Evolutionary conservation across 1,140 invertebrate genomes (phyloP).

Genomic region (Brachionus rubens): DNA sequence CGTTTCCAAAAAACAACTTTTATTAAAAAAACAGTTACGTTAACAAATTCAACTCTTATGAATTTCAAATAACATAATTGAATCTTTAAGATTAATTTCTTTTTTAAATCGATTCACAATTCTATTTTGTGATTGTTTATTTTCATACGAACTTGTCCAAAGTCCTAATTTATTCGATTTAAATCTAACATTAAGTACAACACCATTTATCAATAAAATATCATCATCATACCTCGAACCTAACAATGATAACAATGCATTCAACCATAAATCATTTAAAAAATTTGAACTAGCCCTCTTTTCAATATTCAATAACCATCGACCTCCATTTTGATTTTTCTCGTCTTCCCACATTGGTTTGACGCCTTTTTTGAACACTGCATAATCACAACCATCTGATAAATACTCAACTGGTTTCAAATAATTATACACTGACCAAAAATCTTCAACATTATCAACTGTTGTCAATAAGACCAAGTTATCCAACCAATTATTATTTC

Average conservation of each 20-base stretch:
- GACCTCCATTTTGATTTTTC: conserved; percentile 5
- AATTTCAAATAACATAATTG: background rate
- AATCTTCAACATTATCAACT: background rate
- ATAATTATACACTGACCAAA: background rate
- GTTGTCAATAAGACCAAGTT: background rate
- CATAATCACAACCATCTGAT: conserved; percentile 39
- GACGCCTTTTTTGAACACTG: conserved; percentile 10
- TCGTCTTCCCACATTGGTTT: conserved; percentile 32
- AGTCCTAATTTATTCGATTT: conserved; percentile 9
- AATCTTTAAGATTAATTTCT: background rate
- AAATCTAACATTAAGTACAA: background rate
- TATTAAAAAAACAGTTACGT: background rate
- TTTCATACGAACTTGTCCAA: conserved; percentile 11
- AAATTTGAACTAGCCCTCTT: background rate
- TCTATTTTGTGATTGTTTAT: conserved; percentile 3
- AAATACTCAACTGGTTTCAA: conserved; percentile 18
- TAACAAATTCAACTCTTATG: conserved; percentile 1
- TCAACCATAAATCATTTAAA: background rate
- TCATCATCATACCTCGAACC: conserved; percentile 16
- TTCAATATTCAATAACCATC: background rate
- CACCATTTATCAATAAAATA: conserved; percentile 7
- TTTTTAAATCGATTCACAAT: conserved; percentile 13
- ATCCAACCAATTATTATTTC: conserved; percentile 6
- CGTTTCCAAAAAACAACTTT: no score
- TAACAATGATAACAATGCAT: background rate